Evolutionary conservation across 2,797 vertebrate genomes (phyloP).

Genomic region (Apogon talboti): DNA sequence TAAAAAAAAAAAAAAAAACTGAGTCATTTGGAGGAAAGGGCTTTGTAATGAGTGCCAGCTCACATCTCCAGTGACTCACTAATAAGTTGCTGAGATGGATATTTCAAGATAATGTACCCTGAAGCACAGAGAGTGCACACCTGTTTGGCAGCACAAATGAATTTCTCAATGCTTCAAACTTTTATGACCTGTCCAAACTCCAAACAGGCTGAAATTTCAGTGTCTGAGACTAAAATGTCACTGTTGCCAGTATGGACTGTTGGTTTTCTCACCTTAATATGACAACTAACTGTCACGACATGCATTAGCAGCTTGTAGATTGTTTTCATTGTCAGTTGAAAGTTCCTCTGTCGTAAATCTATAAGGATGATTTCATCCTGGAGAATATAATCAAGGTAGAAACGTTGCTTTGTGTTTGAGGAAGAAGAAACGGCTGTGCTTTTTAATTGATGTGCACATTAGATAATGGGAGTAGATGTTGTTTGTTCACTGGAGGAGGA

Average conservation of each 20-base stretch:
- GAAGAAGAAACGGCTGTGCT: too few species aligned
- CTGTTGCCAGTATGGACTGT: constrained; percentile 7
- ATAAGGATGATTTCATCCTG: constrained; percentile 3
- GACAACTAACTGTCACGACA: background rate
- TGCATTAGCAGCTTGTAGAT: constrained; percentile 18
- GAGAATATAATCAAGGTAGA: background rate
- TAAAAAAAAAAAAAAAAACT: constrained; percentile 9
- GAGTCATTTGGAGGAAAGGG: constrained; percentile 8
- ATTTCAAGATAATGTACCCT: constrained; percentile 1
- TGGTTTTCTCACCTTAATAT: constrained; percentile 20
- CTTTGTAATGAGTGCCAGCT: constrained; percentile 10
- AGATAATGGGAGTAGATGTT: too few species aligned
- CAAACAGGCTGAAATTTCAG: background rate
- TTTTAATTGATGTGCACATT: background rate
- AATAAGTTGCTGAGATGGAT: constrained; percentile 25
- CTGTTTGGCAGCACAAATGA: constrained; percentile 25
- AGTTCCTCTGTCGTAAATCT: constrained; percentile 8
- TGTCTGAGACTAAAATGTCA: constrained; percentile 1
- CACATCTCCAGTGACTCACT: constrained; percentile 9
- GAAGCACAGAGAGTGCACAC: constrained; percentile 23
- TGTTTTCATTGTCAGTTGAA: background rate
- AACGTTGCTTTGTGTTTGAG: constrained; percentile 5
- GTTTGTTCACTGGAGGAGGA: too few species aligned
- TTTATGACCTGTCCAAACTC: constrained; percentile 20
- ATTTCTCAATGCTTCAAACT: constrained; percentile 13